These are phyloP conservation scores for Conus ventricosus DNA, from an alignment of 1,140 invertebrate genomes.

Conservation along the genomic window DNA sequence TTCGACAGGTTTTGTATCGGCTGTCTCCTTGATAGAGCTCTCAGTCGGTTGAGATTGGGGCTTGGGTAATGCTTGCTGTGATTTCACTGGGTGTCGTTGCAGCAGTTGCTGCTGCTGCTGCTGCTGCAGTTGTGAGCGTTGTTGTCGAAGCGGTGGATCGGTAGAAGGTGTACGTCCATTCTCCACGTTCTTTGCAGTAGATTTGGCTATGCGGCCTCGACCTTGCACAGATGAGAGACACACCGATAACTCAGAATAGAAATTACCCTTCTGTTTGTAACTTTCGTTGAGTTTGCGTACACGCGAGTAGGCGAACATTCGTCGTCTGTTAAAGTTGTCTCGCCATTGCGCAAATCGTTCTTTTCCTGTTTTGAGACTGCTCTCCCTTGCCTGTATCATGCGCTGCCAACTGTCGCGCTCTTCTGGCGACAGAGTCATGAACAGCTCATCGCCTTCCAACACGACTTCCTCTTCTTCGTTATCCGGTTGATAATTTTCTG, in stretches of 20 bases:
- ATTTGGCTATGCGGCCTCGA: neutral
- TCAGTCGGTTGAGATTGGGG: too few species aligned
- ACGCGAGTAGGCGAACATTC: constrained; percentile 15
- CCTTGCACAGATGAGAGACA: neutral
- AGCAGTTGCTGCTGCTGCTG: neutral
- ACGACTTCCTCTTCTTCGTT: constrained; percentile 82
- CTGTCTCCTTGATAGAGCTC: too few species aligned
- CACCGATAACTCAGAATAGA: neutral
- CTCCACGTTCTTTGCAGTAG: neutral
- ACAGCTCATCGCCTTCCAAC: constrained; percentile 83
- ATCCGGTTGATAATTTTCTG: neutral
- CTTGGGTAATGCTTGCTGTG: neutral
- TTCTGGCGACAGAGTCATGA: constrained; percentile 47
- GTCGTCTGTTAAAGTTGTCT: neutral
- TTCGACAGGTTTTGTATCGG: too few species aligned
- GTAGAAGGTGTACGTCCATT: neutral
- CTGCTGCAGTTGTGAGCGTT: neutral
- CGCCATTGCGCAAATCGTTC: neutral
- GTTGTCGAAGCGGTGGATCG: neutral
- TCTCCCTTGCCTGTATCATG: neutral
- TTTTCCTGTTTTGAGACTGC: neutral
- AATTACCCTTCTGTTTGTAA: neutral
- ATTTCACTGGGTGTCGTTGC: neutral
- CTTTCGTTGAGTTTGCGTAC: neutral
- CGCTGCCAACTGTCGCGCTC: constrained; percentile 33